phyloP scores from a whole-genome alignment of 2,888 invertebrate genomes.

The Rhogogaster chlorosoma region DNA sequence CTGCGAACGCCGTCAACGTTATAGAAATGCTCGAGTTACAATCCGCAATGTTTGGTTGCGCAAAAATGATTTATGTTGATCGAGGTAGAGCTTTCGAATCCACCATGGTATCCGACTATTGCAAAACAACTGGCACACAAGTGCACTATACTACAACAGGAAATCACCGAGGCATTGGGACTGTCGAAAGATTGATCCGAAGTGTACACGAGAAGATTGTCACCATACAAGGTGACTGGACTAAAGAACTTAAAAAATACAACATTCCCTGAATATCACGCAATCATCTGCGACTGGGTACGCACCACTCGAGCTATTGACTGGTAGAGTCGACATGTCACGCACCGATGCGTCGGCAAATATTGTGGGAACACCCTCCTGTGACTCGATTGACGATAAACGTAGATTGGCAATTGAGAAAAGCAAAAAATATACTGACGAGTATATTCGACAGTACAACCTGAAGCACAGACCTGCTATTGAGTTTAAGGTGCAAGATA shows the following conservation, averaged over 20 bases:
- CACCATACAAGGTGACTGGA: neutral
- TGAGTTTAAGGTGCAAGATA: neutral
- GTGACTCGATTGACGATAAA: conserved; percentile 1
- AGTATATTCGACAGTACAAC: neutral
- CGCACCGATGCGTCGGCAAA: neutral
- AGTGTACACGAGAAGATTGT: neutral
- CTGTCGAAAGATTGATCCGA: conserved; percentile 11
- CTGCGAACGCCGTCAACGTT: conserved; percentile 3
- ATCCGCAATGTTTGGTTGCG: neutral
- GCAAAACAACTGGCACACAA: neutral
- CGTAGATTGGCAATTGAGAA: neutral
- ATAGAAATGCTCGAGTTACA: conserved; percentile 17
- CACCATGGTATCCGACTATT: neutral
- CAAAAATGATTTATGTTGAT: neutral
- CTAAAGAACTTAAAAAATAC: neutral
- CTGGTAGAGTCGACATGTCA: neutral
- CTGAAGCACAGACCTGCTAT: neutral
- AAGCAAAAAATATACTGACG: neutral
- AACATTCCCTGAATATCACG: neutral
- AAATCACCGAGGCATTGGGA: neutral
- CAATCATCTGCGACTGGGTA: neutral
- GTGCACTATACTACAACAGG: neutral
- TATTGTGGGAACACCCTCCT: neutral
- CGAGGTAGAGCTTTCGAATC: neutral
- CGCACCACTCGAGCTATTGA: neutral